Evolutionary conservation across 2,888 invertebrate genomes (phyloP), one percentile per base, ranked within the genome.

Genomic region (Ophonus ardosiacus): DNA sequence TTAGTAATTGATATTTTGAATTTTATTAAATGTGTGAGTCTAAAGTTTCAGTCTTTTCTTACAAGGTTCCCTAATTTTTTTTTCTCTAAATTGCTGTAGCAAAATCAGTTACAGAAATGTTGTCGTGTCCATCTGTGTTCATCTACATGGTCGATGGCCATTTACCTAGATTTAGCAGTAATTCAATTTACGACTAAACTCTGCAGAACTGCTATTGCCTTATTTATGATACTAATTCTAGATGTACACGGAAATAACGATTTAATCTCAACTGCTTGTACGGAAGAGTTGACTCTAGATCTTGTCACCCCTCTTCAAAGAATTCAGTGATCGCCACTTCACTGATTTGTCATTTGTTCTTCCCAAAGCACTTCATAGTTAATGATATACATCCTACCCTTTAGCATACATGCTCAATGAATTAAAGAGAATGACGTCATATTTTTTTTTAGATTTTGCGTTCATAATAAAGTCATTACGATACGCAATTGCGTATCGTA

Each of bases 181-280:
- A 68, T 68, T 81, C 68, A 81, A 81, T 81, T 81, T 81, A 81
- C 56, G 51, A 24, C 68, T 81, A 71, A 81, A 81, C 71, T 71
- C 68, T 57, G 81, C 71, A 81, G 68, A 81, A 71, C 61, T 57
- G 68, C 57, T 65, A 81, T 81, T 68, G 71, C 81, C 51, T 68
- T 81, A 81, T 68, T 68, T 81, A 81, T 81, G 81, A 81, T 71
- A 81, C 81, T 71, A 81, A 81, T 81, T 81, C 56, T 17, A 68
- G 81, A 81, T 81, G 31, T 56, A 81, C 17, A 56, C 81, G 68
- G 51, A 81, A 81, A 68, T 81, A 68, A 81, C 71, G 71, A 71
- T 81, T 68, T 81, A 81, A 81, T 68, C 71, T 71, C 71, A 18
- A 68, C 81, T 51, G 56, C 56, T 40, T 61, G 78, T 63, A 61